A percentile compares a stretch with the other conserved stretches of the same genome.
phyloP scores from a whole-genome alignment of 2,888 invertebrate genomes.

The Drosophila affinis region DNA sequence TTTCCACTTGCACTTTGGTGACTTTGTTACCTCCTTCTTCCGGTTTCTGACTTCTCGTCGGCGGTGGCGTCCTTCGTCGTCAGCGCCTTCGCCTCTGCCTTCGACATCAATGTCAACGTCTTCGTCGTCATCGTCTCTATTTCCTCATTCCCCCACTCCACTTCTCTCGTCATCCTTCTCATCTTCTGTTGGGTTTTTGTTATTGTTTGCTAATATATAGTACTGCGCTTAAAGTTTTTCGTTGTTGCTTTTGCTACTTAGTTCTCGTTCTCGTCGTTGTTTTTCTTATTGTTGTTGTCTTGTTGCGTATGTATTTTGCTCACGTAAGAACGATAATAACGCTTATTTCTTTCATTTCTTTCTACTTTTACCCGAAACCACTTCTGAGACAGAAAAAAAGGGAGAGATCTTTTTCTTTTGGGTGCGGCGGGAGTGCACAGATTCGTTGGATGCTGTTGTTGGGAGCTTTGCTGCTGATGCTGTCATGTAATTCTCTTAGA shows the following conservation, averaged over 20 bases:
- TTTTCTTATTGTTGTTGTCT: conserved; percentile 9
- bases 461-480: conserved; percentile 25
- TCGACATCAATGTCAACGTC: conserved; percentile 25
- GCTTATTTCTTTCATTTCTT: conserved; percentile 53
- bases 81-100: conserved; percentile 6
- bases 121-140: conserved; percentile 21
- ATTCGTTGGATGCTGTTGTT: conserved; percentile 29
- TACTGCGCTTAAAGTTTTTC: conserved; percentile 29
- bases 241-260: conserved; percentile 21
- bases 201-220: conserved; percentile 54
- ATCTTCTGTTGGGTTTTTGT: conserved; percentile 29
- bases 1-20: conserved; percentile 53
- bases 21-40: conserved; percentile 50
- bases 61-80: conserved; percentile 10
- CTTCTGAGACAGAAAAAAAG: conserved; percentile 23
- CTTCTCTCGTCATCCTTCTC: neutral
- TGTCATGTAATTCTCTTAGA: conserved; percentile 52
- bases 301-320: conserved; percentile 46
- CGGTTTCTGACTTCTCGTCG: neutral
- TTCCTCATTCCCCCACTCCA: conserved; percentile 14
- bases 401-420: conserved; percentile 14
- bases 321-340: conserved; percentile 54
- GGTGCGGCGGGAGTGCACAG: conserved; percentile 10
- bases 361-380: conserved; percentile 42
- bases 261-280: conserved; percentile 5